Evolutionary conservation across 2,888 invertebrate species (phyloP), one percentile per base, ranked within the genome.

Genomic region (Eurytoma californica): DNA sequence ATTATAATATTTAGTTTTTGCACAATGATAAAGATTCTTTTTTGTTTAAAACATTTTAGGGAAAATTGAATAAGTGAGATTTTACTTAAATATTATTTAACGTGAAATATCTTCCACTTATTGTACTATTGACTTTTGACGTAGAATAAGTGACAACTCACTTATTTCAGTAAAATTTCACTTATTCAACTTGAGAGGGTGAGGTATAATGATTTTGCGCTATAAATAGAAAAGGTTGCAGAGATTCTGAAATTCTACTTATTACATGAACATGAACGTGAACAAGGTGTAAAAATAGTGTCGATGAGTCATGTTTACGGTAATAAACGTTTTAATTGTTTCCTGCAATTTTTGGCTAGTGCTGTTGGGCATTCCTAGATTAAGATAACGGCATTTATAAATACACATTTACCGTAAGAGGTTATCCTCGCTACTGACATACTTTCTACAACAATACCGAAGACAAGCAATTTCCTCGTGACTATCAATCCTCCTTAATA

Each of bases 311-410:
- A 74, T 47, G 18, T 47, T 74, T 14, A 30, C 58, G 49, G 55
- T 12, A 30, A 57, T 16, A 58, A 74, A 47, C 5, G 57, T 65
- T 58, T 49, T 76, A 69, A 76, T 76, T 61, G 69, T 55, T 76
- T 76, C 69, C 76, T 76, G 63, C 20, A 16, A 57, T 63, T 76
- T 75, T 67, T 76, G 30, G 47, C 63, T 18, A 3, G 47, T 28
- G 18, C 47, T 39, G 14, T 49, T 20, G 18, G 12, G 47, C 49
- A 51, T 76, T 55, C 39, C 61, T 53, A 47, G 69, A 69, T 69
- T 76, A 39, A 69, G 61, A 39, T 76, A 75, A 47, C 75, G 68
- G 63, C 13, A 18, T 13, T 61, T 53, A 14, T 51, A 20, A 49
- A 18, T 49, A 24, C 9, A 9, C 60, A 7, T 16, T 47, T 39